Evolutionary conservation across 2,113 vertebrate genomes (phyloP).

Genomic region (Carassius carassius): DNA sequence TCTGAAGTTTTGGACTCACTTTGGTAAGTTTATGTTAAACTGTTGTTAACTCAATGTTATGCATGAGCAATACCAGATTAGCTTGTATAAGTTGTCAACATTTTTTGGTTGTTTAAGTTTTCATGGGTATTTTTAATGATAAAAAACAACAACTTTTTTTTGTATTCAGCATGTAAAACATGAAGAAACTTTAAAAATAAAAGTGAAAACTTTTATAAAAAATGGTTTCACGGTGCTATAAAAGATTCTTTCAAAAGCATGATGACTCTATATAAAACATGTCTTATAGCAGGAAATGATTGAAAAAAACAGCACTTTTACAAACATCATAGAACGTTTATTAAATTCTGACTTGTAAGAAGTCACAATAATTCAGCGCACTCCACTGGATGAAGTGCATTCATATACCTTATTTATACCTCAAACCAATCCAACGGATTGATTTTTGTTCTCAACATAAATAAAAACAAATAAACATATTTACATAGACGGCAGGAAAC

Average conservation of each 20-base stretch:
- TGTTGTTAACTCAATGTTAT: not conserved
- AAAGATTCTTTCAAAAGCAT: not conserved
- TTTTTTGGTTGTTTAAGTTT: not conserved
- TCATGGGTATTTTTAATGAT: too few relatives aligned
- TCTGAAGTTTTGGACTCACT: too few relatives aligned
- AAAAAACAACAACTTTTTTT: not conserved
- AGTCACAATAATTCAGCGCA: slow-evolving; percentile 94
- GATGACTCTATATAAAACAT: not conserved
- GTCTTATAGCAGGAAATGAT: not conserved
- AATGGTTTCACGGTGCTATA: not conserved
- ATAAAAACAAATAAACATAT: slow-evolving; percentile 89
- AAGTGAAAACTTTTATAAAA: not conserved
- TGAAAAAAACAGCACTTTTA: slow-evolving; percentile 54
- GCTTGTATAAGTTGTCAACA: not conserved
- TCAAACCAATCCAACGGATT: slow-evolving; percentile 97
- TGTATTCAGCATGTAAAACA: not conserved
- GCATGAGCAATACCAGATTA: not conserved
- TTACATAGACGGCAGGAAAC: slow-evolving; percentile 71
- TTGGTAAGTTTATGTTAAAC: not conserved
- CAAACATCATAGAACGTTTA: slow-evolving; percentile 87
- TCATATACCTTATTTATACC: slow-evolving; percentile 75
- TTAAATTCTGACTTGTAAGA: slow-evolving; percentile 99
- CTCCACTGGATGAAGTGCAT: slow-evolving; percentile 80
- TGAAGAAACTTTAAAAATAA: not conserved
- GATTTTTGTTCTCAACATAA: slow-evolving; percentile 90